phyloP scores from a whole-genome alignment of 1,140 invertebrate genomes.

The Danaus melanippus region DNA sequence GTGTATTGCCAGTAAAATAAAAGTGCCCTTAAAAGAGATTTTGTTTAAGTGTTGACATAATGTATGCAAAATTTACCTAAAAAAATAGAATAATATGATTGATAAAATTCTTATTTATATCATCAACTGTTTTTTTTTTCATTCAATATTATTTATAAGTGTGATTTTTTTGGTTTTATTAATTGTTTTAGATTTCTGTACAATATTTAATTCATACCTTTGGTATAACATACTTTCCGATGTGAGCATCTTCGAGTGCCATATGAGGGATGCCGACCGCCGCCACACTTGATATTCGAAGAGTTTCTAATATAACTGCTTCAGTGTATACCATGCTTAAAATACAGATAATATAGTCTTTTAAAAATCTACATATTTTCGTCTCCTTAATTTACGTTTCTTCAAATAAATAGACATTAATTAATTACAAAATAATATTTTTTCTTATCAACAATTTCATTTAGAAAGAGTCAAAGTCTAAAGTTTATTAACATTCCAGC shows the following conservation, averaged over 20 bases:
- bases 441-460: no score
- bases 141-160: no score
- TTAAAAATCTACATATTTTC: no score
- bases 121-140: background rate
- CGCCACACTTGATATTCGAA: constrained; percentile 74
- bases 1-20: constrained; percentile 78
- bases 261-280: constrained; percentile 77
- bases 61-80: no score
- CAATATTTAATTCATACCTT: constrained; percentile 61
- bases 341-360: no score
- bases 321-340: constrained; percentile 75
- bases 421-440: no score
- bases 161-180: no score
- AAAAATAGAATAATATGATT: constrained; percentile 4
- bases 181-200: background rate
- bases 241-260: constrained; percentile 68
- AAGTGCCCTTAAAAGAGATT: constrained; percentile 72
- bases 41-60: no score
- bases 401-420: no score
- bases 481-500: no score
- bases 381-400: no score
- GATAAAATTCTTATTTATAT: background rate
- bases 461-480: no score
- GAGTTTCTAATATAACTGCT: constrained; percentile 75
- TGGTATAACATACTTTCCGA: constrained; percentile 77